Evolutionary conservation across 2,888 invertebrate genomes (phyloP).

Genomic region (Cataglyphis rosenhaueri): DNA sequence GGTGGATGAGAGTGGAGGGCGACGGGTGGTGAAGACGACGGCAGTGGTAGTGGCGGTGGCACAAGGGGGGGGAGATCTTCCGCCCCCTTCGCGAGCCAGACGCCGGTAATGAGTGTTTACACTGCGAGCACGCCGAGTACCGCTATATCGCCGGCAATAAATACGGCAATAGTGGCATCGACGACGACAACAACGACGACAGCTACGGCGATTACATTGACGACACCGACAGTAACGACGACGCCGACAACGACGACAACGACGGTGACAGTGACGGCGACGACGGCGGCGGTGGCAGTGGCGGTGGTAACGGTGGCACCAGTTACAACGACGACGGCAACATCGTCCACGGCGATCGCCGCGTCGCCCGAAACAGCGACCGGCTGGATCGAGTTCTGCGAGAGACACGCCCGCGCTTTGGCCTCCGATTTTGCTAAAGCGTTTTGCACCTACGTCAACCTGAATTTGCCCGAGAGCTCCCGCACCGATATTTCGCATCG

Average conservation of each 20-base stretch:
- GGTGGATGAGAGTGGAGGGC: constrained; percentile 44
- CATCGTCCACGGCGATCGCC: constrained; percentile 72
- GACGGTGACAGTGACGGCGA: constrained; percentile 10
- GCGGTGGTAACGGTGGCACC: constrained; percentile 60
- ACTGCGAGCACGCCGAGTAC: constrained; percentile 56
- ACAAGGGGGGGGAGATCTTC: constrained; percentile 61
- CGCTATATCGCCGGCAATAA: constrained; percentile 32
- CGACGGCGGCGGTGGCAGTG: constrained; percentile 43
- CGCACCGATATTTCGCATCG: constrained; percentile 90
- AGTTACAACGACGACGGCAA: constrained; percentile 67
- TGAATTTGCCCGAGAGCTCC: constrained; percentile 89
- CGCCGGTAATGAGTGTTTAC: constrained; percentile 76
- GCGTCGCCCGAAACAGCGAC: constrained; percentile 88
- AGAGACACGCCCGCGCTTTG: constrained; percentile 93
- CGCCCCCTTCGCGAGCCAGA: constrained; percentile 66
- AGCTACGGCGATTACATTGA: constrained; percentile 1
- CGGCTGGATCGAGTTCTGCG: constrained; percentile 94
- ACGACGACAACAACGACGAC: constrained; percentile 16
- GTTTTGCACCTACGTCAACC: constrained; percentile 92
- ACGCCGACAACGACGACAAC: constrained; percentile 64
- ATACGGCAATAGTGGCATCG: neutral
- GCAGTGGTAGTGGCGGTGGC: constrained; percentile 19
- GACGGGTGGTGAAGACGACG: constrained; percentile 44
- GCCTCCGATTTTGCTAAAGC: constrained; percentile 96
- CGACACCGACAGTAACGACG: constrained; percentile 28